Percentiles rank a stretch among this genome's conserved stretches.
These are phyloP conservation scores for Porites australiensis DNA, from an alignment of 64 coral and sea anemone species.

Conservation along the genomic window DNA sequence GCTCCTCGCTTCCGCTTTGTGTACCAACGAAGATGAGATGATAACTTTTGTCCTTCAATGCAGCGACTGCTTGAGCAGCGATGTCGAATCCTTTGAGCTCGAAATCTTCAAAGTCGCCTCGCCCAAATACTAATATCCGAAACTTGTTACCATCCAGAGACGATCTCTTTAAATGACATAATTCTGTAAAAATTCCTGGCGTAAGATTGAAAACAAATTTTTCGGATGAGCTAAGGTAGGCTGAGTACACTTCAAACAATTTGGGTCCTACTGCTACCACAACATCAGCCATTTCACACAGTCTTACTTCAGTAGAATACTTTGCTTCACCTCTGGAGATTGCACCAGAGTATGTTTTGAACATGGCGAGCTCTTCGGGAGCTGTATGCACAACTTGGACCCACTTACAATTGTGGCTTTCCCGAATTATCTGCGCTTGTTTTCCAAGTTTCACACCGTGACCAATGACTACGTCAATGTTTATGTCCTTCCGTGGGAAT, in stretches of 20 bases:
- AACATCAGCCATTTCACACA: not conserved
- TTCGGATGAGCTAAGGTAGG: not conserved
- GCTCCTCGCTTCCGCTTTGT: no score
- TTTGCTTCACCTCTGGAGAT: not conserved
- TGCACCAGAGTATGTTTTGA: not conserved
- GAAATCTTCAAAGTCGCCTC: not conserved
- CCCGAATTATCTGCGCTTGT: no score
- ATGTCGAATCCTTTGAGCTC: not conserved
- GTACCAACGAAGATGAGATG: no score
- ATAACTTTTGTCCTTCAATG: no score
- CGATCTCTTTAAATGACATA: not conserved
- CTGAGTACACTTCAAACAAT: not conserved
- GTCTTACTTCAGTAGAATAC: not conserved
- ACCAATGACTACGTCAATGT: no score
- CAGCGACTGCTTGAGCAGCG: not conserved
- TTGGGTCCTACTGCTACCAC: not conserved
- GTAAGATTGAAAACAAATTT: not conserved
- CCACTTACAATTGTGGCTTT: no score
- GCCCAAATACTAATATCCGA: not conserved
- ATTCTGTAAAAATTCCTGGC: not conserved
- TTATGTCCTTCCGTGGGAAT: no score
- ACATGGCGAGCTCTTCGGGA: not conserved
- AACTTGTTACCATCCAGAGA: not conserved
- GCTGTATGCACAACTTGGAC: no score
- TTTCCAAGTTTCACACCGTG: no score